Evolutionary conservation across 64 coral and sea anemone genomes (phyloP), one percentile per base, ranked within the genome.

Genomic region (Stichodactyla helianthus): DNA sequence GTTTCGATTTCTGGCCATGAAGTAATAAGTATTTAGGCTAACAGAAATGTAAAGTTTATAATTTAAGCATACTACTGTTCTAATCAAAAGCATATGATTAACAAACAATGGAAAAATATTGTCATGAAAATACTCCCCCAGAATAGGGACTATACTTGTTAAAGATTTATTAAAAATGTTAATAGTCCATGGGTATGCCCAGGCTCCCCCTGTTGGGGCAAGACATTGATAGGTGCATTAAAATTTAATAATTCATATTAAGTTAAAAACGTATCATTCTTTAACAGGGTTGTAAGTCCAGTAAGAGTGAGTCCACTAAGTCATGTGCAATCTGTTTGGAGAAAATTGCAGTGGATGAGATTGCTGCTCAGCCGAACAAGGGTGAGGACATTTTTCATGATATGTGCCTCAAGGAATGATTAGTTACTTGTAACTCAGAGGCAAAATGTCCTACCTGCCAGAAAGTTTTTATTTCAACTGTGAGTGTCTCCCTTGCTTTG

Each of bases 391-490:
- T 77, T 77, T 77, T 77, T 77, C 74, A 77, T 77, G 74, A 77
- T 77, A 77, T 51, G 44, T 77, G n/a, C 74, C 74, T 77, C 74
- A 77, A 77, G 74, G 74, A 77, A 77, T 77, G 74, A n/a, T 26
- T 77, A 77, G 74, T 77, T 77, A 77, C 23, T 77, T 77, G 74
- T 77, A 77, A 77, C 74, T 77, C 74, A 77, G 74, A 77, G 74
- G 74, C 74, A 77, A 77, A 77, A 77, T 77, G 74, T 51, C 74
- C 74, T 31, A 77, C 74, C 74, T 77, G 74, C 74, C 74, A 77
- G 74, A 77, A 77, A 77, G 74, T 35, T 28, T 77, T 77, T 77
- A 35, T 7, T 77, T 77, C 74, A 77, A 77, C 74, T 77, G 74
- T 77, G 74, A 77, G 26, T 77, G 74, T 13, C 74, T 77, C 74